Percentiles rank a stretch among this genome's conserved stretches.
Conservation (phyloP, 2,888 invertebrate genomes). For the Callimorpha dominula region DNA sequence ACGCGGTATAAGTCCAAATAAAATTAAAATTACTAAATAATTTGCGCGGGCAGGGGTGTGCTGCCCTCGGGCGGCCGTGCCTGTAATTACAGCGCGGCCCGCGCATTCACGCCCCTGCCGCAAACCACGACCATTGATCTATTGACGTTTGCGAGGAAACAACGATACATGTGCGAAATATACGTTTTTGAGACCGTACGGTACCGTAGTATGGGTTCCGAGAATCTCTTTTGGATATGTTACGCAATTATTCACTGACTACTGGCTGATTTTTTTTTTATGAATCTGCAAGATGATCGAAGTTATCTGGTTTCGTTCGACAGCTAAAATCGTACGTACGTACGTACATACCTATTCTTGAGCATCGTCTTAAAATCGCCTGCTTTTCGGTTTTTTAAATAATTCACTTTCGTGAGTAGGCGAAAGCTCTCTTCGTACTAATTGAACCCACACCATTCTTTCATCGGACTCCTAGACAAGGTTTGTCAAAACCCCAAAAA, state of each 20-base stretch:
- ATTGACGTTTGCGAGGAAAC: conserved; percentile 71
- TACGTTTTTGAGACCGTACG: conserved; percentile 55
- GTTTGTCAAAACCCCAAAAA: no score
- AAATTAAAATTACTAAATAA: conserved; percentile 84
- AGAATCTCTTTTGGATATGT: conserved; percentile 26
- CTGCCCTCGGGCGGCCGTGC: conserved; percentile 72
- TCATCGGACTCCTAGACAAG: no score
- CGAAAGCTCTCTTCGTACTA: no score
- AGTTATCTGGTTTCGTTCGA: background rate
- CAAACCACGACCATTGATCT: conserved; percentile 75
- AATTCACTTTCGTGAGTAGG: no score
- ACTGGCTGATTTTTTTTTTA: conserved; percentile 16
- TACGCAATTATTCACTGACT: conserved; percentile 11
- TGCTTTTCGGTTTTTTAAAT: no score
- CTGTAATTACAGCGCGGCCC: conserved; percentile 81
- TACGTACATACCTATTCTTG: no score
- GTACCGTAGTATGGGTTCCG: conserved; percentile 32
- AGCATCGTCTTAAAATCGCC: no score
- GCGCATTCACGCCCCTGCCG: conserved; percentile 70
- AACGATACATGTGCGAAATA: conserved; percentile 61
- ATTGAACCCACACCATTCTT: no score
- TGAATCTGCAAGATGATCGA: background rate
- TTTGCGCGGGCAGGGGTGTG: conserved; percentile 74
- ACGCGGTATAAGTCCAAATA: conserved; percentile 76
- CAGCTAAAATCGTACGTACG: background rate